Conservation (phyloP, 2,888 invertebrate species). For the Antheraea yamamai region DNA sequence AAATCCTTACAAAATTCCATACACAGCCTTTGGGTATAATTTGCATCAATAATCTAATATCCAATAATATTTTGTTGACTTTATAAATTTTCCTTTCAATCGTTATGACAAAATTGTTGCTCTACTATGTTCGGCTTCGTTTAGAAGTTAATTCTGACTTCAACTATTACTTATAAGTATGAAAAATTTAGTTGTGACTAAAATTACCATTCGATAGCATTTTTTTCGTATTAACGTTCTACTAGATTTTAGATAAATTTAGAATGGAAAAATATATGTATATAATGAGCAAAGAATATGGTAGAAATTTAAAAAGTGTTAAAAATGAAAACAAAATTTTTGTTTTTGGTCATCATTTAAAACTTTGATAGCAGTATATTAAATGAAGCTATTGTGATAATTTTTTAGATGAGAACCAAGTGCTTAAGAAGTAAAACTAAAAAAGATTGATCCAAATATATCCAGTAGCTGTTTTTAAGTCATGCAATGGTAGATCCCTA, state of each 20-base stretch:
- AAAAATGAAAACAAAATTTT: too few relatives aligned
- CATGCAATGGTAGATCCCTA: too few relatives aligned
- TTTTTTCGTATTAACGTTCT: not conserved
- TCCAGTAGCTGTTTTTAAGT: too few relatives aligned
- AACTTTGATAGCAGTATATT: too few relatives aligned
- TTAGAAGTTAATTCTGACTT: not conserved
- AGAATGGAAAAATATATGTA: too few relatives aligned
- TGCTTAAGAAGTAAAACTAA: too few relatives aligned
- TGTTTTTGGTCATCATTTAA: too few relatives aligned
- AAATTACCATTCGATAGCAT: not conserved
- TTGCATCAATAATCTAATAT: constrained; percentile 3
- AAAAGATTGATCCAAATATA: too few relatives aligned
- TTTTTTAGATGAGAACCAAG: too few relatives aligned
- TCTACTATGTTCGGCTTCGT: not conserved
- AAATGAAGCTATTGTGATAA: too few relatives aligned
- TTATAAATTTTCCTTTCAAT: constrained; percentile 6
- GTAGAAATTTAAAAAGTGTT: too few relatives aligned
- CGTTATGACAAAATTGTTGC: constrained; percentile 2
- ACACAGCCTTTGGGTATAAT: constrained; percentile 5
- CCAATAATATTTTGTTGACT: constrained; percentile 2
- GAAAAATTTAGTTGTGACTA: not conserved
- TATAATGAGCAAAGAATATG: too few relatives aligned
- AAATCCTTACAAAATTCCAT: constrained; percentile 3
- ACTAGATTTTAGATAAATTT: not conserved
- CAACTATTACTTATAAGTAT: not conserved